phyloP scores from a whole-genome alignment of 1,140 invertebrate species.

The Spodoptera frugiperda region DNA sequence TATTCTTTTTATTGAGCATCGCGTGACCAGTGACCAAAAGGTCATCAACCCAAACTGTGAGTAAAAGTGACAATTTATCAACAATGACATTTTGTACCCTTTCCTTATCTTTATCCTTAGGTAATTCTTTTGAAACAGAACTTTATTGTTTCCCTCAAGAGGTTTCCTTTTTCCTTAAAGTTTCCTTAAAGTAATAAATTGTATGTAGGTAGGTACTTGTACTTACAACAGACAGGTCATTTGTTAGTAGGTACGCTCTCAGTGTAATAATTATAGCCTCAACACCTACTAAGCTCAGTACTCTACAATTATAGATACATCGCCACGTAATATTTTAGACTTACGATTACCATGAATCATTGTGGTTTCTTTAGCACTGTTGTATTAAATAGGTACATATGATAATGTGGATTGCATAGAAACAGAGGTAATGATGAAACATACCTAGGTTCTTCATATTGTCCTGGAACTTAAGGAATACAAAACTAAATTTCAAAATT shows the following conservation, averaged over 20 bases:
- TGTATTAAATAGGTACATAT: too few relatives aligned
- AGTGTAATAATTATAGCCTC: constrained; percentile 12
- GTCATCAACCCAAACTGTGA: neutral
- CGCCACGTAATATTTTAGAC: constrained; percentile 1
- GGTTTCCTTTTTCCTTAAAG: neutral
- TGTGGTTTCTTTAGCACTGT: neutral
- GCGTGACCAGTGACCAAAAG: neutral
- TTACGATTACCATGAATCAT: neutral
- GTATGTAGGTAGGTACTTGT: too few relatives aligned
- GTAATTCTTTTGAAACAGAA: too few relatives aligned
- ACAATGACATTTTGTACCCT: neutral
- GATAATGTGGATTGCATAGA: neutral
- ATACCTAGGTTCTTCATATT: too few relatives aligned
- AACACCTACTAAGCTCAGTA: neutral
- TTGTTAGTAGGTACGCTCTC: neutral
- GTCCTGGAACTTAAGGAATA: too few relatives aligned
- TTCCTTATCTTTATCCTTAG: neutral
- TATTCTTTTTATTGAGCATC: neutral
- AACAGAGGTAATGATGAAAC: too few relatives aligned
- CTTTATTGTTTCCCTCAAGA: too few relatives aligned
- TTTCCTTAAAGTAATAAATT: neutral
- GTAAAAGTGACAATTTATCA: neutral
- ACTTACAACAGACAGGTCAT: neutral
- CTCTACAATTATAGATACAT: constrained; percentile 28
- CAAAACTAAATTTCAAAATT: too few relatives aligned